Base-by-base conservation (phyloP, 2,888 invertebrate species). In the Eristalis intricaria region DNA sequence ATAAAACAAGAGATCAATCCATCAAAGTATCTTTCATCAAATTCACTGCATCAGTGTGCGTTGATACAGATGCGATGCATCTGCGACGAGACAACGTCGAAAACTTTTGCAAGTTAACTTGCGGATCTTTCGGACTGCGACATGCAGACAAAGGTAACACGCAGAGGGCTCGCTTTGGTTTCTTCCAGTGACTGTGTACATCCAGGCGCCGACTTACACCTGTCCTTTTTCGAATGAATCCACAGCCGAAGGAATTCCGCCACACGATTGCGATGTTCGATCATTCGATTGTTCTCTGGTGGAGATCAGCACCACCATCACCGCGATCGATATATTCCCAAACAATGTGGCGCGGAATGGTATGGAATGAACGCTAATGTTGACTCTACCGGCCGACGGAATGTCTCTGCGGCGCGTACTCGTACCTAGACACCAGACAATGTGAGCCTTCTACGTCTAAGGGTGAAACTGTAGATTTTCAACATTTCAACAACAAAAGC, bases 141-240 rank as follows among this genome's bases (percentile, higher is more conserved):
- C 43, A 60, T 56, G 68, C 75, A 83, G 75, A 81, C 75, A 70
- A 76, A 86, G 58, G 29, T 80, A 84, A 74, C 82, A 77, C 71
- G 73, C 77, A 64, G 60, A 77, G 77, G 77, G 77, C 71, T 69
- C 63, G 32, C 32, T 32, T 32, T 10, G 32, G 8, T 32, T 32
- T 32, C 8, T 8, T 32, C 15, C 15, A 56, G 61, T 63, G 38
- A 38, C 65, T 50, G 78, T 71, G 58, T 58, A 79, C 79, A 71
- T 85, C 85, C 84, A 89, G 89, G 89, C 89, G 89, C 89, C 89
- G 89, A 89, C 85, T 89, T 89, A 90, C 89, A 90, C 89, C 89
- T 90, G 89, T 90, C 89, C 89, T 89, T 89, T 50, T 89, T 86
- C 82, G 73, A 13, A 11, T 38, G 38, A 89, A 89, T 89, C 50